Evolutionary conservation across 2,888 invertebrate genomes (phyloP), one percentile per base, ranked within the genome.

Genomic region (Mythimna ferrago): DNA sequence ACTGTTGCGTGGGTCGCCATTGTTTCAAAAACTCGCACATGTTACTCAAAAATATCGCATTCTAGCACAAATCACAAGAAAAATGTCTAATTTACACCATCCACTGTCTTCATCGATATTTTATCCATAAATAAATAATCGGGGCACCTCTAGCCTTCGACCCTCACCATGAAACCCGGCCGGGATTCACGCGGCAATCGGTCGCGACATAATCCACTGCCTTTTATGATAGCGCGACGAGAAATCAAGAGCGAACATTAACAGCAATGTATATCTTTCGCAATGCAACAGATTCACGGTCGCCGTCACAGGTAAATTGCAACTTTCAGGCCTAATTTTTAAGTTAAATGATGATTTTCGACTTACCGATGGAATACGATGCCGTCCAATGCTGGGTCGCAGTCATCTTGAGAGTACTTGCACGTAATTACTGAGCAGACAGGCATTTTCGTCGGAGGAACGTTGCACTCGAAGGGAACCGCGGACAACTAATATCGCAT

Each of bases 401-500:
- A 7, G 1, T 16, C 56, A 0, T 53, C 60, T 7, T 16, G 0
- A 11, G 35, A 0, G 21, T 10, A 35, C 19, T 60, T 41, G 10
- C 80, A 81, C 0, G 73, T 78, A 0, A 56, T 41, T 0, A 80
- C 78, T 0, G 80, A 60, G 21, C 80, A 80, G 0, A 60, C 4
- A 4, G 70, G 67, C 82, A 80, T 80, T 67, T 64, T 64, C 21
- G 48, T n/a, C 4, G 1, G 48, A 11, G 62, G 56, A 44, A 48
- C 58, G 61, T 16, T 82, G 80, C 82, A 80, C 73, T 62, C 63
- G 16, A 6, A 26, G 72, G 14, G 32, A 35, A n/a, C 56, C 62
- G 64, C 67, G 54, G 60, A 26, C 61, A 72, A 76, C 77, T 78
- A 75, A 76, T 82, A 77, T 71, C 67, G 80, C 80, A 66, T 83